These are phyloP conservation scores for Laticauda laticaudata DNA, from an alignment of 2,113 vertebrate genomes.

Conservation along the genomic window DNA sequence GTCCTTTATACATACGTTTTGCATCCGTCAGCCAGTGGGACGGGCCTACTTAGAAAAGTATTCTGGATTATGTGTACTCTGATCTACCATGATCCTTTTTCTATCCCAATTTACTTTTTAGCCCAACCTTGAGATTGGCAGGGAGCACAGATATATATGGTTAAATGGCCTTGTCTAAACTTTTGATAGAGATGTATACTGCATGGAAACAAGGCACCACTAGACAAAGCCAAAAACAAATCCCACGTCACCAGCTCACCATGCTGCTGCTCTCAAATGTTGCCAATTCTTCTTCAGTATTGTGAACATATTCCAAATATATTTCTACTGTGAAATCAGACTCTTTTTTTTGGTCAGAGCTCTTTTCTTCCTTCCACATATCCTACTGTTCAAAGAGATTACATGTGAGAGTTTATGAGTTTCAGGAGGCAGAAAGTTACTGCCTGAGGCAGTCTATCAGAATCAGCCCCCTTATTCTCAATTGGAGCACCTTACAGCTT, in stretches of 20 bases:
- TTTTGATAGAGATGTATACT: neutral
- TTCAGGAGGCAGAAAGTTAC: rapidly evolving
- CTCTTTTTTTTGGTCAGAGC: neutral
- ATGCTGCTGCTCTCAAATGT: neutral
- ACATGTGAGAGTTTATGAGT: neutral
- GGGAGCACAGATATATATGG: neutral
- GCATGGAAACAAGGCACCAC: neutral
- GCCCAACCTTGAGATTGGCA: neutral
- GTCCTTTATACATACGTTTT: too few species aligned
- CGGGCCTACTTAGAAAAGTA: neutral
- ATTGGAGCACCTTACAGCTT: neutral
- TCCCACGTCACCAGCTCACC: neutral
- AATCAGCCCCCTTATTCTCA: slow-evolving; percentile 16
- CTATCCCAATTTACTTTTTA: neutral
- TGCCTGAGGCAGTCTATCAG: rapidly evolving
- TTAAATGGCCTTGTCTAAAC: neutral
- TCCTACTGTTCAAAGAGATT: neutral
- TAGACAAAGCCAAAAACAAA: neutral
- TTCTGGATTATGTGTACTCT: neutral
- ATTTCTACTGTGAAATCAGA: slow-evolving; percentile 14
- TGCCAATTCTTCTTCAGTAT: neutral
- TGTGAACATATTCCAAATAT: neutral
- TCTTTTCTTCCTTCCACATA: neutral
- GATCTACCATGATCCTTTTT: neutral
- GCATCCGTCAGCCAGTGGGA: too few species aligned